Conservation (phyloP, 2,113 vertebrate species). For the Calidris pygmaea region DNA sequence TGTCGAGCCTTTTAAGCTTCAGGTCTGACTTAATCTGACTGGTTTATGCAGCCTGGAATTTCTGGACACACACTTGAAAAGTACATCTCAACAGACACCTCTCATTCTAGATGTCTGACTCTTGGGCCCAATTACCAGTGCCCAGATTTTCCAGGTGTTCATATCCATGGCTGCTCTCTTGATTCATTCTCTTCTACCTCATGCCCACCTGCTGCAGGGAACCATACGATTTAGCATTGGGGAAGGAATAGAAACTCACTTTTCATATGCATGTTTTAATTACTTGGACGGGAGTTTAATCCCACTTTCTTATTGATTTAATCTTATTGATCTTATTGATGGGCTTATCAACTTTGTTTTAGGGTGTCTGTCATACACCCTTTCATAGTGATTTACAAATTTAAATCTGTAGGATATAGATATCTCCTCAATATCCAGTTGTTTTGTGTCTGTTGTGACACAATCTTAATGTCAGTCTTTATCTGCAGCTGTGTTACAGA, state of each 20-base stretch:
- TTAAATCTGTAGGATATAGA: not conserved
- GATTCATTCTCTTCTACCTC: not conserved
- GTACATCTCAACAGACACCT: not conserved
- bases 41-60: not conserved
- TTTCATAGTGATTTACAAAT: not conserved
- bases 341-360: not conserved
- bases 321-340: too few relatives aligned
- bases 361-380: not conserved
- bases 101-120: not conserved
- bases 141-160: not conserved
- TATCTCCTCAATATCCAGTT: not conserved
- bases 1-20: not conserved
- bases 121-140: not conserved
- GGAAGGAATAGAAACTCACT: not conserved
- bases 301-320: not conserved
- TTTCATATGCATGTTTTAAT: not conserved
- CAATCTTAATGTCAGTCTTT: not conserved
- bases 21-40: not conserved
- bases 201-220: not conserved
- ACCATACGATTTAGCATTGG: not conserved
- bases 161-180: not conserved
- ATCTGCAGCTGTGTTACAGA: not conserved
- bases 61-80: not conserved
- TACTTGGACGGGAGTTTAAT: not conserved
- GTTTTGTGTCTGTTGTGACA: not conserved